Evolutionary conservation across 2,797 vertebrate genomes (phyloP), one percentile per base, ranked within the genome.

Genomic region (Spinibarbus caldwelli): DNA sequence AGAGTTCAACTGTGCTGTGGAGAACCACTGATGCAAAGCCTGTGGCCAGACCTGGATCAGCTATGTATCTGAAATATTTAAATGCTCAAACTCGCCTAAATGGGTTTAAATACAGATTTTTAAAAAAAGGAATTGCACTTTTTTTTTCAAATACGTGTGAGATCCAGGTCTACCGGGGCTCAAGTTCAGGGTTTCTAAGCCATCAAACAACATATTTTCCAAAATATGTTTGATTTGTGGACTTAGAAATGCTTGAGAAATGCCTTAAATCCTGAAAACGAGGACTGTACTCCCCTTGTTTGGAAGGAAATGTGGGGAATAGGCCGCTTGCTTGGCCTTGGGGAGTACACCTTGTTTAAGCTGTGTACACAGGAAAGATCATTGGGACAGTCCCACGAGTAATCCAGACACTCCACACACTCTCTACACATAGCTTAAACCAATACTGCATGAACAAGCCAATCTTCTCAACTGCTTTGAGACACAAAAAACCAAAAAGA

Each of bases 361-460:
- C 90, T 91, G 91, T 85, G 87, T 87, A 85, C 89, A 91, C 90
- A 91, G 85, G 83, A 90, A 88, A 92, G 82, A 89, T 86, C 86
- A 88, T 90, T 90, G 82, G 77, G 86, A 87, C 86, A 90, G 85
- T 84, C 87, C 90, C 75, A 82, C 31, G 80, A 85, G 81, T 82
- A 82, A 78, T 77, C 80, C 71, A 85, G 57, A 85, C 80, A 86
- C 36, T 23, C 70, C 66, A 87, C 77, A 78, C 86, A 84, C 45
- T 76, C 67, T 66, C 64, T 76, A 83, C 15, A 47, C 67, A 67
- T 43, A 77, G 34, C 23, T 54, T 77, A 83, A 77, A 64, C 70
- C 70, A 47, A n/a, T n/a, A 62, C n/a, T 66, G 57, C 41, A 70
- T 11, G 11, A 34, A 21, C 64, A 78, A 68, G 72, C 45, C 72